A percentile compares a stretch with the other conserved stretches of the same genome.
Conservation (phyloP, 2,888 invertebrate species). For the Drosophila fulvimacula region DNA sequence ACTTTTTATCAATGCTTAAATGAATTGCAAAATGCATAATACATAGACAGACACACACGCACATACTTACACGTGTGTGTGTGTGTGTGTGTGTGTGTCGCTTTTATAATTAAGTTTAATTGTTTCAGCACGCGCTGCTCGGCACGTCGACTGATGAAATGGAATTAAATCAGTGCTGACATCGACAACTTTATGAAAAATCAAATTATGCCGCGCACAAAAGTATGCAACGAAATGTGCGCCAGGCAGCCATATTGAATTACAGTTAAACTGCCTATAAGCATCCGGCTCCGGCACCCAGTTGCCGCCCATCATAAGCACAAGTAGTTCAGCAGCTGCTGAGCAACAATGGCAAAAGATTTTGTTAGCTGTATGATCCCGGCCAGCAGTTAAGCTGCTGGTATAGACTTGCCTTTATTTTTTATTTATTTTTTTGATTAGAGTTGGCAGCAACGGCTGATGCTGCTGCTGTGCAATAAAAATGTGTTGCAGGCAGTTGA, state of each 20-base stretch:
- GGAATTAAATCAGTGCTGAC: constrained; percentile 77
- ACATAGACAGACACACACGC: constrained; percentile 9
- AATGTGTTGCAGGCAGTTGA: constrained; percentile 56
- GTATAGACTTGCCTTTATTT: constrained; percentile 1
- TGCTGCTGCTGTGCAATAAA: constrained; percentile 56
- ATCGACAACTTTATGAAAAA: constrained; percentile 78
- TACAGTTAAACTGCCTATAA: constrained; percentile 75
- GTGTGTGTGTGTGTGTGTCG: constrained; percentile 18
- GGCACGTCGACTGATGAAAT: constrained; percentile 55
- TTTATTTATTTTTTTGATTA: constrained; percentile 16
- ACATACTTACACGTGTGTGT: constrained; percentile 5
- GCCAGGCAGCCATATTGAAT: constrained; percentile 65
- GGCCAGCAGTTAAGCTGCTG: neutral
- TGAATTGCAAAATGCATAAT: constrained; percentile 46
- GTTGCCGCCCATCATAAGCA: neutral
- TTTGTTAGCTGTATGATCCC: neutral
- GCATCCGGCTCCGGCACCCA: constrained; percentile 33
- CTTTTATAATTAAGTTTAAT: constrained; percentile 79
- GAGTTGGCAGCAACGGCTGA: constrained; percentile 1
- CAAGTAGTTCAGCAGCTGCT: constrained; percentile 50
- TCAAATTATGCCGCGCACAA: constrained; percentile 66
- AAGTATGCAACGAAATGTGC: constrained; percentile 67
- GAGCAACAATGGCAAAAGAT: constrained; percentile 19
- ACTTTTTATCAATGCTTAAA: constrained; percentile 68
- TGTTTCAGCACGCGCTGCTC: constrained; percentile 61